Conservation (phyloP, 2,113 vertebrate species). For the Setophaga kirtlandii region DNA sequence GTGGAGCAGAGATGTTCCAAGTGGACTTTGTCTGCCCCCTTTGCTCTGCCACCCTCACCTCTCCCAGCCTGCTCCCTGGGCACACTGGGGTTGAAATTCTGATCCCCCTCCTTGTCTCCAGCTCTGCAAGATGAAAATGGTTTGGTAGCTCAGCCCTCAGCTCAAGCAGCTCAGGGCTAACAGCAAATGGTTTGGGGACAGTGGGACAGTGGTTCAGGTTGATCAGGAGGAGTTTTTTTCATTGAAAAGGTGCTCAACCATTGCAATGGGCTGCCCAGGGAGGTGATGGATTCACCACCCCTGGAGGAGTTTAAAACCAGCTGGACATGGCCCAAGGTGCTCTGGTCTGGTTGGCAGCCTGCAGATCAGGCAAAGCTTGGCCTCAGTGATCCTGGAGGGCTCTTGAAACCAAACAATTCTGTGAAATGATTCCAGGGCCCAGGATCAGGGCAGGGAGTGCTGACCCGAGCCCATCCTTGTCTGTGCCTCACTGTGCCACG, state of each 20-base stretch:
- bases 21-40: neutral
- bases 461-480: neutral
- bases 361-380: neutral
- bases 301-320: neutral
- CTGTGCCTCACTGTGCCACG: fast-evolving
- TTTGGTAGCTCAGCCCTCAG: neutral
- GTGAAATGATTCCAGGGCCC: neutral
- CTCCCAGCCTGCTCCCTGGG: neutral
- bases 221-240: neutral
- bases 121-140: neutral
- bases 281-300: neutral
- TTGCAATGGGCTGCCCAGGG: neutral
- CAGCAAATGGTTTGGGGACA: neutral
- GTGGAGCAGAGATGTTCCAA: neutral
- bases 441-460: neutral
- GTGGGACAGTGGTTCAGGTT: neutral
- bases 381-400: neutral
- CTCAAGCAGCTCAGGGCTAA: neutral
- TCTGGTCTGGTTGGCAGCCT: neutral
- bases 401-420: neutral
- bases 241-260: neutral
- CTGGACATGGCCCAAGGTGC: neutral
- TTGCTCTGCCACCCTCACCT: too few relatives aligned
- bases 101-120: neutral
- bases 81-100: neutral